phyloP scores from a whole-genome alignment of 2,888 invertebrate genomes.

The Serrognathus titanus region DNA sequence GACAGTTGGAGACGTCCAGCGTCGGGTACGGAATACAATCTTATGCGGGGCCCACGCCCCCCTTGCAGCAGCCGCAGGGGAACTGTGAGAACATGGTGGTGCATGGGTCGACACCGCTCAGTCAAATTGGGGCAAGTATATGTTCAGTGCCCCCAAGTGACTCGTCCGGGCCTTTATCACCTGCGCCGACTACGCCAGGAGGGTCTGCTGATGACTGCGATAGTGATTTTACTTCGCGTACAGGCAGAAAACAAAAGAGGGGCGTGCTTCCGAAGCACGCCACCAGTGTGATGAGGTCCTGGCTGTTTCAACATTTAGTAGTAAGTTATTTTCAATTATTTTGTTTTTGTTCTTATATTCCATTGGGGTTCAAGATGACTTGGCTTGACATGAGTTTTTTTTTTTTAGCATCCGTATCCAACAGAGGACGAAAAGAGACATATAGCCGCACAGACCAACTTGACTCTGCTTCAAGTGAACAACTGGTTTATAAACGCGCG shows the following conservation, averaged over 20 bases:
- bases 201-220: slow-evolving; percentile 59
- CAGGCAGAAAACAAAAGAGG: slow-evolving; percentile 70
- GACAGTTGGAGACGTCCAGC: slow-evolving; percentile 33
- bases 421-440: slow-evolving; percentile 92
- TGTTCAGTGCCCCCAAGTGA: slow-evolving; percentile 57
- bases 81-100: slow-evolving; percentile 55
- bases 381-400: not conserved
- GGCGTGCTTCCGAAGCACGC: slow-evolving; percentile 94
- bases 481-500: slow-evolving; percentile 95
- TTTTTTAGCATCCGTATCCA: slow-evolving; percentile 83
- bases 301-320: slow-evolving; percentile 95
- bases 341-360: not conserved
- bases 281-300: slow-evolving; percentile 92
- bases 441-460: slow-evolving; percentile 83
- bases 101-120: slow-evolving; percentile 79
- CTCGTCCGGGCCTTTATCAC: slow-evolving; percentile 55
- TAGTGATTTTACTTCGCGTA: slow-evolving; percentile 47
- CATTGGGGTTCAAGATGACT: not conserved
- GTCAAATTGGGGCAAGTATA: slow-evolving; percentile 67
- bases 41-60: slow-evolving; percentile 40
- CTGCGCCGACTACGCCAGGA: slow-evolving; percentile 60
- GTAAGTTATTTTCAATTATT: slow-evolving; percentile 55
- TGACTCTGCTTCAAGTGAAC: slow-evolving; percentile 85
- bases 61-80: slow-evolving; percentile 48
- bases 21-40: slow-evolving; percentile 38